A percentile compares a stretch with the other conserved stretches of the same genome.
Conservation (phyloP, 2,113 vertebrate genomes). For the Muscicapa adusta region DNA sequence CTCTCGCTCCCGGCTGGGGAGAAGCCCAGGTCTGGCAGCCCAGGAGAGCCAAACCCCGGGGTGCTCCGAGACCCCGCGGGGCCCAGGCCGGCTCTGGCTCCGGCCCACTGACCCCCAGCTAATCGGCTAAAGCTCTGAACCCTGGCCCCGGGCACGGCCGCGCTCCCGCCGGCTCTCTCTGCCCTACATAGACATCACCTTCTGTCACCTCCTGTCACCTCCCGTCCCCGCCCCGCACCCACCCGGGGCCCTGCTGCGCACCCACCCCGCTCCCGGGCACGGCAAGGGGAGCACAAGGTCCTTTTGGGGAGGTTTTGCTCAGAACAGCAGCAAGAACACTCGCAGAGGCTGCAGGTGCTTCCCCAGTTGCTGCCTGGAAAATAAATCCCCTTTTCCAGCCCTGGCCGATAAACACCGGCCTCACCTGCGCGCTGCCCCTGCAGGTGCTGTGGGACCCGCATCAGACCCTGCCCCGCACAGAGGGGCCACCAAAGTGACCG, state of each 20-base stretch:
- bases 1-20: rapidly evolving
- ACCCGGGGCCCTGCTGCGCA: rapidly evolving
- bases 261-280: not conserved
- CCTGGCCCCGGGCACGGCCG: not conserved
- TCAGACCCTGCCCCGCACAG: rapidly evolving
- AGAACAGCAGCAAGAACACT: not conserved
- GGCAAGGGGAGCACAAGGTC: rapidly evolving
- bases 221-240: not conserved
- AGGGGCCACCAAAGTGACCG: not conserved
- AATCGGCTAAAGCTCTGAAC: slow-evolving; percentile 52
- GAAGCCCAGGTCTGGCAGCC: not conserved
- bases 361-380: not conserved
- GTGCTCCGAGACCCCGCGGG: not conserved
- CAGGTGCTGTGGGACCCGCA: not conserved
- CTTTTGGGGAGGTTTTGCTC: not conserved
- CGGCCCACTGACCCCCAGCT: slow-evolving; percentile 55
- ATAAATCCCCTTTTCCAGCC: not conserved
- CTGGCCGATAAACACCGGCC: rapidly evolving
- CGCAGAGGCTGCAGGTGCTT: rapidly evolving
- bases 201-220: not conserved
- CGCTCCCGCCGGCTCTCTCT: not conserved
- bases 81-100: not conserved
- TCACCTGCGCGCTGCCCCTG: not conserved
- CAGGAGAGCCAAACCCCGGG: not conserved
- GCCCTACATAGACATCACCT: slow-evolving; percentile 52